Evolutionary conservation across 1,140 invertebrate genomes (phyloP).

Genomic region (Halictus rubicundus): DNA sequence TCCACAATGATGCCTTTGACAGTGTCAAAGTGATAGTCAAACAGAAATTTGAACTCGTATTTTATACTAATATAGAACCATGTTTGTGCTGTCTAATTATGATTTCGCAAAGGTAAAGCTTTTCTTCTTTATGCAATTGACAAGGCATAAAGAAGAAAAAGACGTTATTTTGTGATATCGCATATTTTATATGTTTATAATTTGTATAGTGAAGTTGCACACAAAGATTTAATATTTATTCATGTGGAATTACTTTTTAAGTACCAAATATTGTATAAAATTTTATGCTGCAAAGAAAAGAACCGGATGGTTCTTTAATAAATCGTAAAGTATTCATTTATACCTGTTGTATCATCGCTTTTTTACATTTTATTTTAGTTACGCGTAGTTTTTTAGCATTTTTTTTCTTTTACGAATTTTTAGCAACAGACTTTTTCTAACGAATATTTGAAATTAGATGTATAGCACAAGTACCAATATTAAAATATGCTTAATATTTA

Average conservation of each 20-base stretch:
- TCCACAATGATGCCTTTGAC: constrained; percentile 17
- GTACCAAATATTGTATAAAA: not conserved
- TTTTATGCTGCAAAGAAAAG: not conserved
- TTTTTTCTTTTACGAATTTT: not conserved
- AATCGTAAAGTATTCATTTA: constrained; percentile 8
- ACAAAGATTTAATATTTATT: constrained; percentile 1
- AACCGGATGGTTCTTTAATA: not conserved
- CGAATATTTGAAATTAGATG: not conserved
- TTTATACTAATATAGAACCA: constrained; percentile 12
- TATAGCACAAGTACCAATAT: not conserved
- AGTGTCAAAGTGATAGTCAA: constrained; percentile 7
- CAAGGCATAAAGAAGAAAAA: not conserved
- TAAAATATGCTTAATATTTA: not conserved
- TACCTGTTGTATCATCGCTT: not conserved
- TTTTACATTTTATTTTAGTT: not conserved
- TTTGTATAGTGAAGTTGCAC: constrained; percentile 38
- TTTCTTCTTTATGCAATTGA: constrained; percentile 11
- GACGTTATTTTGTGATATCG: constrained; percentile 52
- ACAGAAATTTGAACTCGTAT: constrained; percentile 8
- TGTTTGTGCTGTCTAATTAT: constrained; percentile 17
- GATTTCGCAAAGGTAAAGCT: constrained; percentile 4
- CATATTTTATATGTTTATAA: constrained; percentile 57
- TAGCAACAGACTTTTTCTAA: not conserved
- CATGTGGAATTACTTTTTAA: constrained; percentile 1
- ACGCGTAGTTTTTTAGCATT: not conserved